Evolutionary conservation across 2,888 invertebrate genomes (phyloP), one percentile per base, ranked within the genome.

Genomic region (Limulus polyphemus): DNA sequence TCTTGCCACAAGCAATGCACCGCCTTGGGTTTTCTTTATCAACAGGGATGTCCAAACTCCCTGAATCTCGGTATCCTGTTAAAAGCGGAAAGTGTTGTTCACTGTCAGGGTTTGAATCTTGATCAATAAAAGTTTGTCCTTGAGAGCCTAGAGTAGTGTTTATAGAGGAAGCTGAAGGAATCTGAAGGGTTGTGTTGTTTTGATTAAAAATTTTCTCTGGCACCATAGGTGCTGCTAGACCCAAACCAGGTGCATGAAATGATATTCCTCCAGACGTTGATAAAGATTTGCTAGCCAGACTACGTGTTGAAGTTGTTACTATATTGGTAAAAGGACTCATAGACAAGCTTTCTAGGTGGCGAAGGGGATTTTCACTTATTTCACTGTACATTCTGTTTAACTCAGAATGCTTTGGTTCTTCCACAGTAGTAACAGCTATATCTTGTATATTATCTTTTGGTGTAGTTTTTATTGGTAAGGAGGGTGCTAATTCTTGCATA

Each of bases 1-100:
- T 83, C 78, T 93, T 92, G 10, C 90, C 90, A 76, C 97, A 97
- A 49, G 90, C 89, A 2, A 89, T 86, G 77, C 95, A 97, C 71
- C 88, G 84, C 49, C 89, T 81, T 0, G 94, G 93, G 76, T 94
- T 92, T 70, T 93, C 92, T 73, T 87, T 87, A 75, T 94, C 92
- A 63, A 92, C 83, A 49, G 94, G 93, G 60, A 93, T 88, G 72
- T 93, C 91, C 55, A 74, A 57, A 13, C 67, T 60, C 12, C 68
- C 68, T 12, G 72, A 67, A 60, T 72, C 72, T 50, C 71, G 68
- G 57, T 67, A 71, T 1, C 69, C 67, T 17, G 71, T 68, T 49
- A 82, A 58, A 49, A 64, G 56, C 16, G 62, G 51, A 32, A 32
- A 32, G 60, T 64, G 32, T 32, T 32, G 32, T 32, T 32, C 32